phyloP scores from a whole-genome alignment of 2,113 vertebrate genomes.

The Notothenia rossii region DNA sequence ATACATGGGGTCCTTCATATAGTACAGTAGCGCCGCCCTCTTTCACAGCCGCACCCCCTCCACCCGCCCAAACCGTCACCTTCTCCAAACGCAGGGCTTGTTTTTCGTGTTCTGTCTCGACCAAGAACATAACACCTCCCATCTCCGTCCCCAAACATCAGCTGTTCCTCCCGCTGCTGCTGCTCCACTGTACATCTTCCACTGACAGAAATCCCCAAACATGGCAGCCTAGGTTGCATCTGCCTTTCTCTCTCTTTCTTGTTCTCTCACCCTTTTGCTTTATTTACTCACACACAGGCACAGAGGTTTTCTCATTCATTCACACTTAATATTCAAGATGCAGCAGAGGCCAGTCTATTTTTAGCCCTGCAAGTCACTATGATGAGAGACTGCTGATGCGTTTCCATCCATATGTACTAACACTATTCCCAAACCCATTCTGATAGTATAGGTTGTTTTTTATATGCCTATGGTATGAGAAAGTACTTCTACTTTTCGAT shows the following conservation, averaged over 20 bases:
- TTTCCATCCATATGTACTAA: not conserved
- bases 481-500: too few relatives aligned
- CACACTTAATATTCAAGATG: constrained; percentile 55
- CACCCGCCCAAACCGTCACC: not conserved
- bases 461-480: too few relatives aligned
- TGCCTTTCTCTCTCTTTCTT: not conserved
- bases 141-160: constrained; percentile 22
- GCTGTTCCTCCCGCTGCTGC: constrained; percentile 44
- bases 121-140: constrained; percentile 28
- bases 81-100: constrained; percentile 7
- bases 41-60: not conserved
- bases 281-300: not conserved
- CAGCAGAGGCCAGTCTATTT: constrained; percentile 58
- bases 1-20: constrained; percentile 45
- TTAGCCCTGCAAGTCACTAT: constrained; percentile 39
- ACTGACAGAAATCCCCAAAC: not conserved
- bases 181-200: constrained; percentile 2
- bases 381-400: not conserved
- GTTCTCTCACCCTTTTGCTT: not conserved
- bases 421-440: not conserved
- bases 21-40: constrained; percentile 59
- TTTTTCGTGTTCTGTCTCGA: constrained; percentile 39
- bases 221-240: not conserved
- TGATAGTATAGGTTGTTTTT: not conserved
- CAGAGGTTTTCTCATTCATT: not conserved